Percentiles rank a stretch among this genome's conserved stretches.
These are phyloP conservation scores for Cherax quadricarinatus DNA, from an alignment of 1,140 invertebrate species.

Conservation along the genomic window DNA sequence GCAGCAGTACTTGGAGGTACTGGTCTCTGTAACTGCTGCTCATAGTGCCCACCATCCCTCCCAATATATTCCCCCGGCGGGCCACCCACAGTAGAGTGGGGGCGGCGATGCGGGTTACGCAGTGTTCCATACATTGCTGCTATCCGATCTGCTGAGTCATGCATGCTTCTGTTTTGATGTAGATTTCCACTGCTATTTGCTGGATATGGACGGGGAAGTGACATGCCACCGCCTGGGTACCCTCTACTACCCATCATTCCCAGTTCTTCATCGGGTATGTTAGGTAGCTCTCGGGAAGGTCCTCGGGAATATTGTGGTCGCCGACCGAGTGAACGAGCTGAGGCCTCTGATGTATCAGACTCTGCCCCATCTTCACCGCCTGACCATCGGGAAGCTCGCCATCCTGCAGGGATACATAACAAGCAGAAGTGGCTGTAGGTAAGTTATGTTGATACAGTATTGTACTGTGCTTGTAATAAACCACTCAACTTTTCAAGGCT, in stretches of 20 bases:
- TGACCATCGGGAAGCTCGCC: conserved; percentile 56
- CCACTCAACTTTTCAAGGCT: too few relatives aligned
- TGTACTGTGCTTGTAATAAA: too few relatives aligned
- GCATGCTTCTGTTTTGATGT: conserved; percentile 19
- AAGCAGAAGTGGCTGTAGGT: neutral
- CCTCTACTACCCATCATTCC: conserved; percentile 1
- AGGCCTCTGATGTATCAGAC: conserved; percentile 58
- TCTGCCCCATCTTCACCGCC: conserved; percentile 62
- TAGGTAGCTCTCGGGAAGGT: conserved; percentile 68
- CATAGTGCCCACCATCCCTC: conserved; percentile 73
- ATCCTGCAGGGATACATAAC: conserved; percentile 42
- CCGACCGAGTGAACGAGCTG: conserved; percentile 53
- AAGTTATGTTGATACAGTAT: too few relatives aligned
- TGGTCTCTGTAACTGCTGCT: conserved; percentile 57
- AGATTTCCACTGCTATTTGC: conserved; percentile 30
- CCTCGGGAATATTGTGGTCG: conserved; percentile 61
- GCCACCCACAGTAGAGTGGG: conserved; percentile 64
- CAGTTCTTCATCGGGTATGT: conserved; percentile 65
- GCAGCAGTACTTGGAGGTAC: conserved; percentile 33
- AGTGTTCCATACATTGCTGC: conserved; percentile 66
- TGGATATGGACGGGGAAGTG: conserved; percentile 49
- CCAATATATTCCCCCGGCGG: conserved; percentile 72
- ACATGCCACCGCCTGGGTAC: conserved; percentile 54
- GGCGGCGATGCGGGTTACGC: conserved; percentile 40
- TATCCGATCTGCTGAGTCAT: conserved; percentile 57